A percentile compares a stretch with the other conserved stretches of the same genome.
Evolutionary conservation across 30 jellyfish, hydroid and myxozoan species (phyloP).

Genomic region (Clytia hemisphaerica): DNA sequence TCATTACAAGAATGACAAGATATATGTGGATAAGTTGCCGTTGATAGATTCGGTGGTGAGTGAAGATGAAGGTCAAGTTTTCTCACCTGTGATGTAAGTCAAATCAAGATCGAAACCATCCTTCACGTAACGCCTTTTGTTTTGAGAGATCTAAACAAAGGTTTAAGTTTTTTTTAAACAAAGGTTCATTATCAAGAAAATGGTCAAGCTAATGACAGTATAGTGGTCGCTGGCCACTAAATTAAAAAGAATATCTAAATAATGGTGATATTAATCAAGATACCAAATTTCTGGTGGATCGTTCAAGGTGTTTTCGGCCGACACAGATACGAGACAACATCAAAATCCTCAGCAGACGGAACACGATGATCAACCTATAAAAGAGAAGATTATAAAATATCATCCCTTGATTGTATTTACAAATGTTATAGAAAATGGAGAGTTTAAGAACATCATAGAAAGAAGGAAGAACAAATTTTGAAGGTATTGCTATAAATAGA

Average conservation of each 20-base stretch:
- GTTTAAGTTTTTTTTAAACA: too few relatives aligned
- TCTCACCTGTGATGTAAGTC: slow-evolving; percentile 81
- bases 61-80: too few relatives aligned
- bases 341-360: slow-evolving; percentile 63
- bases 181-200: not conserved
- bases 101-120: slow-evolving; percentile 93
- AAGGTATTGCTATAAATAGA: too few relatives aligned
- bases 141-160: slow-evolving; percentile 71
- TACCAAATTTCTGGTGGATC: slow-evolving; percentile 77
- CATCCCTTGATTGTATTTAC: too few relatives aligned
- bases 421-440: too few relatives aligned
- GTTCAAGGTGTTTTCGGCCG: slow-evolving; percentile 61
- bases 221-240: not conserved
- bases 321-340: slow-evolving; percentile 68
- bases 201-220: not conserved
- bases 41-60: too few relatives aligned
- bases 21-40: too few relatives aligned
- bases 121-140: slow-evolving; percentile 85
- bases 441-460: too few relatives aligned
- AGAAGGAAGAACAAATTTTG: too few relatives aligned
- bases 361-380: slow-evolving; percentile 58
- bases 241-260: too few relatives aligned
- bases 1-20: not conserved
- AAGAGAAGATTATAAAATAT: too few relatives aligned
- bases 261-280: too few relatives aligned